Evolutionary conservation across 2,113 vertebrate species (phyloP).

Genomic region (Etheostoma spectabile): DNA sequence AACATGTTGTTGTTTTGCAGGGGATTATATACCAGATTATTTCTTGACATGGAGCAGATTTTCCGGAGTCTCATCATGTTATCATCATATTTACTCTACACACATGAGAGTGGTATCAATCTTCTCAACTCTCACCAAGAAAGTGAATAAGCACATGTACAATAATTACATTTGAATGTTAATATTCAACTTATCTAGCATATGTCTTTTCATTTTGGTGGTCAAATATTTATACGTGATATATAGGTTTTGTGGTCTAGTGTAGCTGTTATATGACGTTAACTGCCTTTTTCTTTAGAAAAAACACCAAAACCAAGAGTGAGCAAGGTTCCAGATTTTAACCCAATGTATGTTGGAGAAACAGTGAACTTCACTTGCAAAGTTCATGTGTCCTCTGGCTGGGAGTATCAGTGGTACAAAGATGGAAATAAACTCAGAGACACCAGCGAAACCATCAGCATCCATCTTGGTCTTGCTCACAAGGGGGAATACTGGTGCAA

Average conservation of each 20-base stretch:
- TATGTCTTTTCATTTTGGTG: background rate
- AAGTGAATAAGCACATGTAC: background rate
- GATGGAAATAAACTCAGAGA: rapidly evolving
- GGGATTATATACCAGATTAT: background rate
- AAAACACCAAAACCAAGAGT: slow-evolving; percentile 30
- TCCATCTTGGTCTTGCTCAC: background rate
- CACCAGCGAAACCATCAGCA: background rate
- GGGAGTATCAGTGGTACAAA: slow-evolving; percentile 63
- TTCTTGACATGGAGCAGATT: background rate
- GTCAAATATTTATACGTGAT: background rate
- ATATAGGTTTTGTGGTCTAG: background rate
- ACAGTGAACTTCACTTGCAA: slow-evolving; percentile 50
- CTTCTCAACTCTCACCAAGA: background rate
- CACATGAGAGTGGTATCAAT: background rate
- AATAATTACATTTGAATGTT: background rate
- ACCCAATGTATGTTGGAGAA: slow-evolving; percentile 67
- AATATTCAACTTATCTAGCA: background rate
- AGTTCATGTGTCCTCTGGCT: slow-evolving; percentile 38
- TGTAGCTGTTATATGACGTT: background rate
- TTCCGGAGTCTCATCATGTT: background rate
- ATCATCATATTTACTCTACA: no score
- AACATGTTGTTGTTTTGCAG: no score
- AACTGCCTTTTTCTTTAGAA: slow-evolving; percentile 38
- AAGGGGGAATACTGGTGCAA: slow-evolving; percentile 43
- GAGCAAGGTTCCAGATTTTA: background rate